Conservation (phyloP, 1,140 invertebrate genomes). For the Zeugodacus cucurbitae region DNA sequence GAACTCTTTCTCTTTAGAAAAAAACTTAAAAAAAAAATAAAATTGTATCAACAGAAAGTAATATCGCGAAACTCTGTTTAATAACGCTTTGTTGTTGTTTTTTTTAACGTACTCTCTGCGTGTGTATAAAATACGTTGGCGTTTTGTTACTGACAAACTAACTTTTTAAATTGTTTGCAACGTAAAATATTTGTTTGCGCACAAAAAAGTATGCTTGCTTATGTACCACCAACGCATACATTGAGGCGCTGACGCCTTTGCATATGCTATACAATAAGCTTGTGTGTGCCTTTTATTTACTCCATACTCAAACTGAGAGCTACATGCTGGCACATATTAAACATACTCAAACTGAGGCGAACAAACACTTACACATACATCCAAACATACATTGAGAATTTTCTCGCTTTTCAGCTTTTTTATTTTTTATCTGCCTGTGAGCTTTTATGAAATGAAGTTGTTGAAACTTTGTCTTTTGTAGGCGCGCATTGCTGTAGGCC, state of each 20-base stretch:
- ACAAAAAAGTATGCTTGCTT: not conserved
- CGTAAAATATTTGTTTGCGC: not conserved
- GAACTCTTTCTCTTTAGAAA: not conserved
- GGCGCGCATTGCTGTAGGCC: not conserved
- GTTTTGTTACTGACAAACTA: conserved; percentile 29
- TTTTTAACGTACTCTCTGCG: not conserved
- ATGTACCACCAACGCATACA: not conserved
- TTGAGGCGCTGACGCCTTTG: not conserved
- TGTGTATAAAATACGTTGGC: not conserved
- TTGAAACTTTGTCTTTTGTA: conserved; percentile 38
- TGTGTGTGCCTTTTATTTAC: not conserved
- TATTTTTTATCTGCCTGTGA: conserved; percentile 30
- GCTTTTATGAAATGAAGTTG: conserved; percentile 35
- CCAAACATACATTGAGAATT: not conserved
- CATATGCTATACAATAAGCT: not conserved
- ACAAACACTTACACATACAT: not conserved
- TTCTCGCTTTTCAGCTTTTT: conserved; percentile 31
- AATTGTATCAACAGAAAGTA: not conserved
- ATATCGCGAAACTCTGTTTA: conserved; percentile 4
- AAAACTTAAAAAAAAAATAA: not conserved
- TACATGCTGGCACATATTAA: not conserved
- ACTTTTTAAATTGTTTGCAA: conserved; percentile 33
- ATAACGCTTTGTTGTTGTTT: not conserved
- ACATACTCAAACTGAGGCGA: not conserved
- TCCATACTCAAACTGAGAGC: not conserved